Evolutionary conservation across 2,888 invertebrate genomes (phyloP), one percentile per base, ranked within the genome.

Genomic region (Lepidochrysops patricia): DNA sequence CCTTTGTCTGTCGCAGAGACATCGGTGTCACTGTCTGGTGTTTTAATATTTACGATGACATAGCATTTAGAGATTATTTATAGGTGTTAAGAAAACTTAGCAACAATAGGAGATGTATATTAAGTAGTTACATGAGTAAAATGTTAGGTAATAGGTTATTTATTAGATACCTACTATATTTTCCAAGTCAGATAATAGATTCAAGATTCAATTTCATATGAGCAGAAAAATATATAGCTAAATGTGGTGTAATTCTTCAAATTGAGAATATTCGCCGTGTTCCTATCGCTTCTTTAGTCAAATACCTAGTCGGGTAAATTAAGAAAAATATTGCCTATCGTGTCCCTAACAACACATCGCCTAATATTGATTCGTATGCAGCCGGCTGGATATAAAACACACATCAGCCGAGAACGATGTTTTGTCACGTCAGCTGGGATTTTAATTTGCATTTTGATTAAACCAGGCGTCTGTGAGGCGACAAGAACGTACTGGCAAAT

Each of bases 381-480:
- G 29, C 19, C 13, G 9, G 4, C 19, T 15, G 32, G 63, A 64
- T 60, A 73, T 73, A 73, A 74, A 75, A 72, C 69, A 68, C 70
- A 70, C 72, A 71, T 68, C 69, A 60, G 66, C 57, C 65, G 65
- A 58, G 68, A 67, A 69, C 70, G 70, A 64, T 71, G 73, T 72
- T 74, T 70, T 72, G 74, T 73, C 70, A 74, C 72, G 77, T 73
- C 72, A 77, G 72, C 73, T 71, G 72, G 73, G 73, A 71, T 76
- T 75, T 73, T 73, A 73, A 79, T 80, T 80, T 78, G 77, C 79
- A 80, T 80, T 78, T 79, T 79, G 76, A 79, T 79, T 76, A 79
- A 77, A 76, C 68, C 69, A 69, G 68, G 73, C 72, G 74, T 68
- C 72, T 70, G 72, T 65, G 69, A 67, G 71, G 67, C 70, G 66